Conservation (phyloP, 2,113 vertebrate species). For the Tragelaphus scriptus region DNA sequence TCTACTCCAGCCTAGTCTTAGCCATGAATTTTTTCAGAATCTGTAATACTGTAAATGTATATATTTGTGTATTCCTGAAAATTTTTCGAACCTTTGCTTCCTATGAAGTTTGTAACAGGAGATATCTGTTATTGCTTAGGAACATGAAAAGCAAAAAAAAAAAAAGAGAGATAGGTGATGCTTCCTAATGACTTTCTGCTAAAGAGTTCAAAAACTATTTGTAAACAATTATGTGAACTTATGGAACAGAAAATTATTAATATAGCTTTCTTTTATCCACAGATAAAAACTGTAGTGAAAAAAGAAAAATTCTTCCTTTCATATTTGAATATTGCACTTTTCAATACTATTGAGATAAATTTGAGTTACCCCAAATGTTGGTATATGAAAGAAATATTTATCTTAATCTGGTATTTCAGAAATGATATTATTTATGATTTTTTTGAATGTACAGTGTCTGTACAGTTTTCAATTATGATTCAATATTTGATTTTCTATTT, state of each 20-base stretch:
- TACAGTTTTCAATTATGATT: neutral
- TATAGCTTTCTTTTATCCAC: neutral
- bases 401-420: neutral
- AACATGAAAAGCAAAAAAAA: neutral
- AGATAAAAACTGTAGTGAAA: neutral
- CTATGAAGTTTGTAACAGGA: neutral
- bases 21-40: neutral
- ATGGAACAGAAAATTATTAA: neutral
- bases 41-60: neutral
- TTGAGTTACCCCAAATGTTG: neutral
- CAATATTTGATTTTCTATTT: conserved; percentile 25
- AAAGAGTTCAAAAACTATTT: neutral
- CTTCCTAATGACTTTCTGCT: neutral
- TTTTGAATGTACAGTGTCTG: neutral
- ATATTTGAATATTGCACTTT: neutral
- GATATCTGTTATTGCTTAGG: neutral
- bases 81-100: neutral
- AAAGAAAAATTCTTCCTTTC: neutral
- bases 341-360: neutral
- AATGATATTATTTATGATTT: neutral
- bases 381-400: neutral
- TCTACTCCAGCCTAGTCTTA: neutral
- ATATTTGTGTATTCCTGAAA: neutral
- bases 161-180: neutral
- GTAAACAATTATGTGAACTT: neutral